Percentiles rank a stretch among this genome's conserved stretches.
These are phyloP conservation scores for Xyliphius kryptos DNA, from an alignment of 2,113 vertebrate species.

Conservation along the genomic window DNA sequence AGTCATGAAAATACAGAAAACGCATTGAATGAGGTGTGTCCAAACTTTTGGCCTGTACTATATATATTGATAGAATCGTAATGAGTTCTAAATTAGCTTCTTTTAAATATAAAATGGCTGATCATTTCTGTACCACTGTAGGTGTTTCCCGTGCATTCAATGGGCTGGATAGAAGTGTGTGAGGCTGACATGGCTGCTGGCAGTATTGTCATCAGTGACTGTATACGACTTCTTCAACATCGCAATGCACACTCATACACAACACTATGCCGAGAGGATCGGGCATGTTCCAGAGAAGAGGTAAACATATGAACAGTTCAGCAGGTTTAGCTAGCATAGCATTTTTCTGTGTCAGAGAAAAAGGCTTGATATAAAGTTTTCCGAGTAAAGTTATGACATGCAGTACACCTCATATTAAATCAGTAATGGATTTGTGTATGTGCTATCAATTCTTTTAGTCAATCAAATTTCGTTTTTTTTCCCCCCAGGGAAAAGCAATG, in stretches of 20 bases:
- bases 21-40: no score
- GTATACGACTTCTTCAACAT: slow-evolving; percentile 79
- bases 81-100: no score
- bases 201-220: slow-evolving; percentile 87
- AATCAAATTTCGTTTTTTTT: slow-evolving; percentile 17
- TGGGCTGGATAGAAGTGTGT: slow-evolving; percentile 96
- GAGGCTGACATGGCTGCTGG: slow-evolving; percentile 86
- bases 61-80: no score
- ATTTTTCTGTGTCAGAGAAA: no score
- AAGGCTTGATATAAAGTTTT: no score
- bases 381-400: no score
- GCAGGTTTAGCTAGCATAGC: no score
- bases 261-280: slow-evolving; percentile 22
- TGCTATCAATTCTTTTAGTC: no score
- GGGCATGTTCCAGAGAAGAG: slow-evolving; percentile 15
- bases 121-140: slow-evolving; percentile 40
- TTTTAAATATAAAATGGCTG: slow-evolving; percentile 4
- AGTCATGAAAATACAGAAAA: no score
- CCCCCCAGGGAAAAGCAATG: slow-evolving; percentile 85
- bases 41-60: no score
- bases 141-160: slow-evolving; percentile 88
- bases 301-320: background rate
- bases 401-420: no score
- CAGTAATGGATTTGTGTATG: background rate
- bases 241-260: background rate